Base-by-base conservation (phyloP, 2,113 vertebrate species). In the Kryptolebias marmoratus region DNA sequence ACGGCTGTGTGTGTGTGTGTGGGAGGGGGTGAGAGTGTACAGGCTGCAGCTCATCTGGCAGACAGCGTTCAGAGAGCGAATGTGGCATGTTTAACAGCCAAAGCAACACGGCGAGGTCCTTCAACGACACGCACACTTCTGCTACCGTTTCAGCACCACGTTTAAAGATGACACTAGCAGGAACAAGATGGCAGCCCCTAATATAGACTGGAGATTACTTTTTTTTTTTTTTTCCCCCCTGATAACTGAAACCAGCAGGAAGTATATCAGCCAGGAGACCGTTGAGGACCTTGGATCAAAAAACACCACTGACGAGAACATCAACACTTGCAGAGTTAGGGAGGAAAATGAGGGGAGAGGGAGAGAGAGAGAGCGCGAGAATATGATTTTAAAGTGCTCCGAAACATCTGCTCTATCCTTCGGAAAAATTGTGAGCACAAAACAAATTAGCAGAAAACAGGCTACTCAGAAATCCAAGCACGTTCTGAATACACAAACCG, bases 401-500 rank as follows among this genome's bases (percentile, higher is more conserved):
- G 58, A 82, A 77, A 71, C 75, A 74, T 78, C 88, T 81, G 77
- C 56, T 82, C 28, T 62, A 3, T 16, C 67, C 5, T 1, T 18
- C 15, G 50, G n/a, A 68, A 69, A 82, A 77, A 50, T 55, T 67
- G 63, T 49, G 61, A 63, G 80, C 64, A 73, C 64, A 50, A 70
- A 81, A 69, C 50, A 85, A 84, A 85, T 79, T 68, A 73, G 67
- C 54, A 58, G 5, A 50, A 44, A 70, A 66, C 30, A 68, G 57
- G 42, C 15, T 28, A 64, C 58, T 84, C 63, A 64, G 28, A 53
- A 88, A 77, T 79, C 87, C 61, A 73, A 84, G 83, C 79, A 81
- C 73, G 54, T 84, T 65, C 54, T 73, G 73, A 80, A 78, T 86
- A 88, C 90, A 89, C 79, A 78, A 82, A 88, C 60, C 68, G 55